phyloP scores from a whole-genome alignment of 2,888 invertebrate genomes.

The Vanessa cardui region DNA sequence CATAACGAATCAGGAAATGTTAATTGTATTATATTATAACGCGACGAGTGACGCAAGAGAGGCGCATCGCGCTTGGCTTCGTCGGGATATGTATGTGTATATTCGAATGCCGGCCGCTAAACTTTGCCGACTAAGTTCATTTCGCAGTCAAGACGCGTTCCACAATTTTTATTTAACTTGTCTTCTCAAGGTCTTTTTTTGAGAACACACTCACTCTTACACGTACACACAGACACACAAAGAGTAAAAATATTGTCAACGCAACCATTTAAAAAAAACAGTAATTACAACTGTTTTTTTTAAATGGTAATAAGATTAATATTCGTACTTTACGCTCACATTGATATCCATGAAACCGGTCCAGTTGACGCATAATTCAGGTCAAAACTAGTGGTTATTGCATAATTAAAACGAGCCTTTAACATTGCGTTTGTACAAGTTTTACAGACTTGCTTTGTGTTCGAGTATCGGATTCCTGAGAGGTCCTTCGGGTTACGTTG shows the following conservation, averaged over 20 bases:
- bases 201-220: no score
- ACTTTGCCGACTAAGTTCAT: neutral
- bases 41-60: neutral
- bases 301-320: neutral
- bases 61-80: neutral
- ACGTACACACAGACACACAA: neutral
- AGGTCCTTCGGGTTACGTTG: neutral
- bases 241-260: neutral
- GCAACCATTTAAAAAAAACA: no score
- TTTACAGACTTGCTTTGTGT: neutral
- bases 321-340: conserved; percentile 1
- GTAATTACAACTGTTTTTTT: neutral
- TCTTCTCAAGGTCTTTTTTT: conserved; percentile 4
- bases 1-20: neutral
- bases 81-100: neutral
- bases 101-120: neutral
- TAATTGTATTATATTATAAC: conserved; percentile 12
- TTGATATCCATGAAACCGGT: conserved; percentile 11
- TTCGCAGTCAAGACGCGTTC: conserved; percentile 11
- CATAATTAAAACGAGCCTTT: conserved; percentile 12
- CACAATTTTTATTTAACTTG: conserved; percentile 17
- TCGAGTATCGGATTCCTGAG: neutral
- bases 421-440: conserved; percentile 9
- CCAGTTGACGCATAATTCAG: conserved; percentile 12
- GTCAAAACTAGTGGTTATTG: conserved; percentile 17